Conservation (phyloP, 2,113 vertebrate genomes). For the Piprites chloris region DNA sequence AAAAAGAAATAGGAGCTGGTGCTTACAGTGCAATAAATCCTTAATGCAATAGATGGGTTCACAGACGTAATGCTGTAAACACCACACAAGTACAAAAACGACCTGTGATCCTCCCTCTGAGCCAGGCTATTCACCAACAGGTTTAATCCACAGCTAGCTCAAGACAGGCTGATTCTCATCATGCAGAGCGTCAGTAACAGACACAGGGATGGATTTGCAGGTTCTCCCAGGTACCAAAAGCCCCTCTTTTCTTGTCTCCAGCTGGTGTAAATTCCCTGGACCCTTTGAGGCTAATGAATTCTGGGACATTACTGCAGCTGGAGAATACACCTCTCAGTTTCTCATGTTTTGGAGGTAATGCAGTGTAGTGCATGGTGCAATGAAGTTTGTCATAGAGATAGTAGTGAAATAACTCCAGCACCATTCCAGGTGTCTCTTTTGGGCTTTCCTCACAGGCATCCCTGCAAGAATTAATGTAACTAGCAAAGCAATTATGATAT, state of each 20-base stretch:
- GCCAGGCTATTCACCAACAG: neutral
- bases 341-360: neutral
- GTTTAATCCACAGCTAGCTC: neutral
- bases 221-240: neutral
- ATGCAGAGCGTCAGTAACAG: neutral
- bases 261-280: neutral
- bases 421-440: neutral
- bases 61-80: accelerated
- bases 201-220: neutral
- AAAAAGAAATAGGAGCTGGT: neutral
- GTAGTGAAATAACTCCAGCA: neutral
- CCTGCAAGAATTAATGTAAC: neutral
- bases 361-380: neutral
- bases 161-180: neutral
- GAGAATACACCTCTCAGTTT: neutral
- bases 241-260: neutral
- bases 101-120: neutral
- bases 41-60: neutral
- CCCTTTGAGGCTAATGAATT: neutral
- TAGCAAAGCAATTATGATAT: neutral
- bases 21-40: neutral
- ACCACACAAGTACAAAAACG: neutral
- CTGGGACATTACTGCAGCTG: neutral
- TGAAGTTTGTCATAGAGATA: neutral
- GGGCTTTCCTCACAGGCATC: neutral